Conservation (phyloP, 2,113 vertebrate species). For the Quiscalus mexicanus region DNA sequence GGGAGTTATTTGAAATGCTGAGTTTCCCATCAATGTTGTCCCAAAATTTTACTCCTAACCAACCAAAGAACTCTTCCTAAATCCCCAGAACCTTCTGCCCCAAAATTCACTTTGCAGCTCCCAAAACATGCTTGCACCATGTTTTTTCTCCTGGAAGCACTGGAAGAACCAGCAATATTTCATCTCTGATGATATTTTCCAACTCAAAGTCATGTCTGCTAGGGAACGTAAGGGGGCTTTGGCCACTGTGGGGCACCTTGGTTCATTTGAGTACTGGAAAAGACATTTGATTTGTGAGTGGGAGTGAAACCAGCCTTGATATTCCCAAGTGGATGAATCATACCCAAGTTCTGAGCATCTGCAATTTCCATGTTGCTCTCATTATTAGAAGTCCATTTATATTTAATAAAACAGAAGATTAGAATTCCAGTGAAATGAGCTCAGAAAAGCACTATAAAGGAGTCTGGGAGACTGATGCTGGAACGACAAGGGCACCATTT, state of each 20-base stretch:
- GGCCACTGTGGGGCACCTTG: background rate
- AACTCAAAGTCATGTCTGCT: background rate
- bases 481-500: background rate
- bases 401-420: background rate
- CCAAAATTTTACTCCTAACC: background rate
- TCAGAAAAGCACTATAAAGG: background rate
- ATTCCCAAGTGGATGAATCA: background rate
- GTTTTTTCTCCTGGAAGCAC: background rate
- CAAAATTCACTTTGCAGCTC: background rate
- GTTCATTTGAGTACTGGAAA: background rate
- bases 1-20: background rate
- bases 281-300: background rate
- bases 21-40: background rate
- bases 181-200: background rate
- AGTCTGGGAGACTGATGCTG: background rate
- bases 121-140: rapidly evolving
- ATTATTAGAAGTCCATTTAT: background rate
- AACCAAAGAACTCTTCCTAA: background rate
- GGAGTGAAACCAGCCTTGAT: background rate
- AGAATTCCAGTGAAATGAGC: background rate
- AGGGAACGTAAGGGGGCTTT: background rate
- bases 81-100: background rate
- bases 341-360: background rate
- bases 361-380: background rate
- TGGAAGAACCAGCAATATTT: background rate